phyloP scores from a whole-genome alignment of 2,797 vertebrate genomes.

The Clarias pachynema region DNA sequence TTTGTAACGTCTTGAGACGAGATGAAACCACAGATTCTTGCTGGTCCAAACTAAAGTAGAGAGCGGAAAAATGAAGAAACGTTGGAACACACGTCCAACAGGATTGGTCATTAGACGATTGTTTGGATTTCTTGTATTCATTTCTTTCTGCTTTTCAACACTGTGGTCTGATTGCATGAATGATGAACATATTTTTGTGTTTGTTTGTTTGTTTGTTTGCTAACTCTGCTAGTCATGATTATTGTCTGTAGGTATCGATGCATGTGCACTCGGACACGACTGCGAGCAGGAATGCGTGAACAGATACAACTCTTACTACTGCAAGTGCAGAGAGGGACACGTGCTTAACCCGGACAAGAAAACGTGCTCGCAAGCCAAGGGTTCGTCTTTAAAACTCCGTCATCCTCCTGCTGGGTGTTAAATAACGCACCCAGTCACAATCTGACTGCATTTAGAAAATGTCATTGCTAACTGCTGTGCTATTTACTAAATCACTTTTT shows the following conservation, averaged over 20 bases:
- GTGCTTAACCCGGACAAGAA: constrained; percentile 79
- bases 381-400: constrained; percentile 32
- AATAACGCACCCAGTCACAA: background rate
- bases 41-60: background rate
- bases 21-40: background rate
- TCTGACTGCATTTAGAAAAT: background rate
- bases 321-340: constrained; percentile 80
- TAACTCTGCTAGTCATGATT: constrained; percentile 19
- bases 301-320: constrained; percentile 71
- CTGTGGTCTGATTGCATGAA: constrained; percentile 8
- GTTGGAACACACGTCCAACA: background rate
- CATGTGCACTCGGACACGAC: constrained; percentile 75
- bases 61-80: background rate
- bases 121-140: background rate
- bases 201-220: background rate
- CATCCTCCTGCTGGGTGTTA: background rate
- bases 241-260: constrained; percentile 69
- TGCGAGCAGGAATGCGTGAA: constrained; percentile 86
- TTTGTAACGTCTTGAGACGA: background rate
- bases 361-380: constrained; percentile 81
- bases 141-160: background rate
- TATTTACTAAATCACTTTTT: background rate
- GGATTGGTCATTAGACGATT: background rate
- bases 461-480: background rate
- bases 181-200: background rate